Evolutionary conservation across 2,888 invertebrate genomes (phyloP).

Genomic region (Lysandra bellargus): DNA sequence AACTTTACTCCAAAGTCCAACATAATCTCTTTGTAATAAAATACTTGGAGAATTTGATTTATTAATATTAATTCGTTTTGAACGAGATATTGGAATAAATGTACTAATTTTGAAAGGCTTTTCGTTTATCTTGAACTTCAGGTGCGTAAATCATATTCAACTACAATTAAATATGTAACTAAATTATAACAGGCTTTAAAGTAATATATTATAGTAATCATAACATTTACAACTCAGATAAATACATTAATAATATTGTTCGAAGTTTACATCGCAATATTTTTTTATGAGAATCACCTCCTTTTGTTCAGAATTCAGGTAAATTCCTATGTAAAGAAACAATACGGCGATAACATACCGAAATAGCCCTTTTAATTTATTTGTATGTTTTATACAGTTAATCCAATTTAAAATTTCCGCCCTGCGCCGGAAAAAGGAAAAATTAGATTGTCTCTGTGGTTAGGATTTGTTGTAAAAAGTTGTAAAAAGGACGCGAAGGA

Average conservation of each 20-base stretch:
- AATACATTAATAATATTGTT: too few relatives aligned
- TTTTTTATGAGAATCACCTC: background rate
- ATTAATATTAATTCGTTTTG: slow-evolving; percentile 12
- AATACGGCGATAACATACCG: background rate
- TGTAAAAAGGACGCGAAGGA: background rate
- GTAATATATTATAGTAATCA: too few relatives aligned
- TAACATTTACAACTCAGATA: too few relatives aligned
- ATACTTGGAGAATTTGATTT: slow-evolving; percentile 2
- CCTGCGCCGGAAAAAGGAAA: background rate
- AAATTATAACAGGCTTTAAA: background rate
- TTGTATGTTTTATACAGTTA: background rate
- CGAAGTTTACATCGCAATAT: too few relatives aligned
- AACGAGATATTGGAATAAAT: background rate
- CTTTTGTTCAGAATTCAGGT: background rate
- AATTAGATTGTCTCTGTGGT: slow-evolving; percentile 3
- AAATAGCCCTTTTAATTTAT: background rate
- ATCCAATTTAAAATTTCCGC: background rate
- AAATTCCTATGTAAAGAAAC: background rate
- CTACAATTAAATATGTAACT: background rate
- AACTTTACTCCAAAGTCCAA: background rate
- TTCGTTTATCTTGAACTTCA: background rate
- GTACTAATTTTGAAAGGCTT: background rate
- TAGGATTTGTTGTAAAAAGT: background rate
- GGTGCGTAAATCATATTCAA: background rate
- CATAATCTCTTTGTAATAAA: slow-evolving; percentile 10